phyloP scores from a whole-genome alignment of 2,797 vertebrate genomes.

The Austrolebias charrua region DNA sequence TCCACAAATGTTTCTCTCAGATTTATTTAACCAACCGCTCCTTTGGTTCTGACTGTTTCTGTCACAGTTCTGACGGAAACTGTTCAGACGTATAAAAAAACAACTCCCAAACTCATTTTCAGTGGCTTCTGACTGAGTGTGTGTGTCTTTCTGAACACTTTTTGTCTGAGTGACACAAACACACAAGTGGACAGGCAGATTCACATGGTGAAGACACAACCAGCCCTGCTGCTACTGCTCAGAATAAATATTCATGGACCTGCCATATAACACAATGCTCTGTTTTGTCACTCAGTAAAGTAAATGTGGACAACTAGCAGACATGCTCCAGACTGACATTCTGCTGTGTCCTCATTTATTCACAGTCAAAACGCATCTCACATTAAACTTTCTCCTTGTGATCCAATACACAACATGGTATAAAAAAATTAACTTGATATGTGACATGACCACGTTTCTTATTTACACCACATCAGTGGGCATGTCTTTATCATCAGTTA shows the following conservation, averaged over 20 bases:
- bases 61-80: neutral
- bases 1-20: neutral
- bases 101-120: neutral
- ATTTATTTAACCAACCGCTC: neutral
- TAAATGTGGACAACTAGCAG: conserved; percentile 14
- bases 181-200: neutral
- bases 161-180: conserved; percentile 2
- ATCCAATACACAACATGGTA: conserved; percentile 33
- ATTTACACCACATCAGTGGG: conserved; percentile 42
- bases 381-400: conserved; percentile 23
- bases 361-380: conserved; percentile 28
- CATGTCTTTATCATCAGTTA: conserved; percentile 50
- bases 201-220: conserved; percentile 6
- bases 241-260: conserved; percentile 24
- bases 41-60: neutral
- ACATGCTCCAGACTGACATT: conserved; percentile 19
- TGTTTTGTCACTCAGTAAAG: conserved; percentile 10
- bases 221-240: conserved; percentile 3
- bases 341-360: conserved; percentile 42
- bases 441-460: conserved; percentile 37
- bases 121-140: neutral
- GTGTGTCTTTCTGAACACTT: neutral
- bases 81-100: neutral
- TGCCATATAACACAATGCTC: neutral
- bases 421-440: conserved; percentile 33